These are phyloP conservation scores for Mustela lutreola DNA, from an alignment of 2,113 vertebrate species.

Conservation along the genomic window DNA sequence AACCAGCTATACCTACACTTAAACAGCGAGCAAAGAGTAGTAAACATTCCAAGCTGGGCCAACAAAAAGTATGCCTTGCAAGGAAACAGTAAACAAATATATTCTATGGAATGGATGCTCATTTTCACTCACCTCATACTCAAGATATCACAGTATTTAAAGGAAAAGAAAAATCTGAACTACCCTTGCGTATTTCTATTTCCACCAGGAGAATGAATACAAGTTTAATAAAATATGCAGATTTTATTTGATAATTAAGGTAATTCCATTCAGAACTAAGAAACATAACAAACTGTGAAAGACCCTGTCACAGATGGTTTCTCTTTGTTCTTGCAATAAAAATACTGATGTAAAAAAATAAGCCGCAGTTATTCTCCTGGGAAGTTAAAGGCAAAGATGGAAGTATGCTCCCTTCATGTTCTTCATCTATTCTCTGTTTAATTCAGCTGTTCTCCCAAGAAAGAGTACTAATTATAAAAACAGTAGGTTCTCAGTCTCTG, in stretches of 20 bases:
- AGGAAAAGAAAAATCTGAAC: neutral
- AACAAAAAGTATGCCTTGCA: neutral
- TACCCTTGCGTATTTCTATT: neutral
- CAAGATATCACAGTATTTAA: neutral
- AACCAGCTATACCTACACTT: neutral
- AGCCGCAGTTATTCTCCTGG: neutral
- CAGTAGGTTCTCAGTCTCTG: neutral
- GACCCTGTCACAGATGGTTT: neutral
- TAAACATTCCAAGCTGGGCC: neutral
- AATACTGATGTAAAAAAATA: neutral
- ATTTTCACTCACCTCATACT: neutral
- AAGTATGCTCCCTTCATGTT: neutral
- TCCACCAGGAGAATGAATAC: neutral
- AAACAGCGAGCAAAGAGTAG: neutral
- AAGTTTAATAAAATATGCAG: neutral
- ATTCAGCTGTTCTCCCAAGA: neutral
- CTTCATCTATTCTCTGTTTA: neutral
- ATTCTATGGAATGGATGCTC: neutral
- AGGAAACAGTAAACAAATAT: neutral
- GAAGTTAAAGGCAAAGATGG: neutral
- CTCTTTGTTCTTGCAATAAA: neutral
- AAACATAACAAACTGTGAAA: neutral
- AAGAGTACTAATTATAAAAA: neutral
- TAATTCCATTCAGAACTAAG: neutral
- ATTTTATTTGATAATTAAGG: neutral